phyloP scores from a whole-genome alignment of 2,888 invertebrate species.

The Pandemis cinnamomeana region DNA sequence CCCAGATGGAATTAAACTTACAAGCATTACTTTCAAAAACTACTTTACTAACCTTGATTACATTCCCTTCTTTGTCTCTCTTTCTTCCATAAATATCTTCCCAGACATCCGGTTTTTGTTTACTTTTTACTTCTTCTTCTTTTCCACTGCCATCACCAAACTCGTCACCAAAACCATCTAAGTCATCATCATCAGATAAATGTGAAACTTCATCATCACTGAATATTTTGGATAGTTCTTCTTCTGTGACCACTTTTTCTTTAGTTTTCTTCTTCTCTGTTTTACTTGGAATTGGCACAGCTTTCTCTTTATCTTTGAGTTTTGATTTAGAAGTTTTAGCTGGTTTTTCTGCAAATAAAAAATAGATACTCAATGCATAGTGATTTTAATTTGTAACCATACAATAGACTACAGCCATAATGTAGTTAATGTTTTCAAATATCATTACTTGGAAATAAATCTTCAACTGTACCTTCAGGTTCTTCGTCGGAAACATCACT shows the following conservation, averaged over 20 bases:
- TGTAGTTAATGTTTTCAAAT: too few species aligned
- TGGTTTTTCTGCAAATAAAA: slow-evolving; percentile 54
- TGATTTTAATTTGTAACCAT: background rate
- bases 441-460: background rate
- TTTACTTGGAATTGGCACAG: slow-evolving; percentile 3
- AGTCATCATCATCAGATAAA: slow-evolving; percentile 64
- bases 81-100: slow-evolving; percentile 98
- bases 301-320: slow-evolving; percentile 40
- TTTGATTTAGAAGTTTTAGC: slow-evolving; percentile 47
- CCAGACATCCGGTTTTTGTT: slow-evolving; percentile 82
- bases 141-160: slow-evolving; percentile 46
- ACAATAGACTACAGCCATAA: too few species aligned
- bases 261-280: slow-evolving; percentile 43
- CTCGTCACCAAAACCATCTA: slow-evolving; percentile 54
- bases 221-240: slow-evolving; percentile 68
- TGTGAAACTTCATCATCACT: slow-evolving; percentile 80
- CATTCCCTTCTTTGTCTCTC: slow-evolving; percentile 91
- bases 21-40: background rate
- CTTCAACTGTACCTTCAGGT: slow-evolving; percentile 54
- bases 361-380: background rate
- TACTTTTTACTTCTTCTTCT: slow-evolving; percentile 50
- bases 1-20: background rate
- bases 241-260: slow-evolving; percentile 62
- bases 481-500: slow-evolving; percentile 46
- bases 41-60: slow-evolving; percentile 84